A percentile compares a stretch with the other conserved stretches of the same genome.
Conservation (phyloP, 1,140 invertebrate genomes). For the Bombus fervidus region DNA sequence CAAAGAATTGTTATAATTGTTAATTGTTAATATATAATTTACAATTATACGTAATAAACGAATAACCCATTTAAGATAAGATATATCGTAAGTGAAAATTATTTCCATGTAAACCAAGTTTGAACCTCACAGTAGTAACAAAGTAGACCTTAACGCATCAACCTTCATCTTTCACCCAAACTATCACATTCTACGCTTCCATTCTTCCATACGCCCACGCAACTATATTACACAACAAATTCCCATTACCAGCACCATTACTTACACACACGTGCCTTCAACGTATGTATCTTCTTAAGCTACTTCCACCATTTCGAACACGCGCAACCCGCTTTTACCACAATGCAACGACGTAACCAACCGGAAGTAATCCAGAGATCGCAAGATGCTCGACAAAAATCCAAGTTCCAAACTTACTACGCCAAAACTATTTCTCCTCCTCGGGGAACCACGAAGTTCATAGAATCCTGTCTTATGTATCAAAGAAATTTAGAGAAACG, state of each 20-base stretch:
- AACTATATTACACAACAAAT: background rate
- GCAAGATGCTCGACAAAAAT: background rate
- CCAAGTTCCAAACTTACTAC: background rate
- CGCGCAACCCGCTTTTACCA: background rate
- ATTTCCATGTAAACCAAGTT: background rate
- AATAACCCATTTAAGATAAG: background rate
- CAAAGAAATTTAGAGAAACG: slow-evolving; percentile 21
- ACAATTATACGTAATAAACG: background rate
- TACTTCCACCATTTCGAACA: background rate
- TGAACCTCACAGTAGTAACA: background rate
- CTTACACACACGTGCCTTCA: background rate
- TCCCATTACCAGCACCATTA: background rate
- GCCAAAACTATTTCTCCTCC: background rate
- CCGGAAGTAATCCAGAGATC: background rate
- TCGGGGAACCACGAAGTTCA: background rate
- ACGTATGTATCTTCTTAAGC: background rate
- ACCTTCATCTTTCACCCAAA: background rate
- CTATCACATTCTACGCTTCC: background rate
- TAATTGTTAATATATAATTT: background rate
- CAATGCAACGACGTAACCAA: background rate
- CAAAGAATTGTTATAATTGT: no score
- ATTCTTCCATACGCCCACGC: background rate
- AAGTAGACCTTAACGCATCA: background rate
- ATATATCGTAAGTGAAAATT: background rate
- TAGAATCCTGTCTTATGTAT: no score